Evolutionary conservation across 2,113 vertebrate species (phyloP), one percentile per base, ranked within the genome.

Genomic region (Pachyramphus minor): DNA sequence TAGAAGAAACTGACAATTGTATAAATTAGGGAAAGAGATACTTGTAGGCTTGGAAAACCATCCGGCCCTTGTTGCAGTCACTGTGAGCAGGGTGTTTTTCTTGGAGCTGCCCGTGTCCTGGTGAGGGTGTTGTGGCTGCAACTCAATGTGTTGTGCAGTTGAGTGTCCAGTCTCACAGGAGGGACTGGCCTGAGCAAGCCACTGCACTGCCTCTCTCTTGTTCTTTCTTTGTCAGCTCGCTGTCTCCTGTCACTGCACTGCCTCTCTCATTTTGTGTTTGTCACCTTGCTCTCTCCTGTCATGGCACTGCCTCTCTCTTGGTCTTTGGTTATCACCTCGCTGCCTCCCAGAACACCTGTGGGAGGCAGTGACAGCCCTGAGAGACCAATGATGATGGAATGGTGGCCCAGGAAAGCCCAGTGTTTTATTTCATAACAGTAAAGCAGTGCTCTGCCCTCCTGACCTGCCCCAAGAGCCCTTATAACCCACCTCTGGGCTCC

Each of bases 241-340:
- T 37, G 58, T 24, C n/a, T n/a, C 24, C 7, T 37, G 41, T 55
- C 63, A 0, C 24, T 62, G 50, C 15, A 25, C 23, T 25, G 22
- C n/a, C 22, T n/a, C 56, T 35, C n/a, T 59, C n/a, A 21, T 14
- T 37, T 9, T 33, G 31, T 16, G 14, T 35, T 27, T 60, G 35
- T 60, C 58, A 37, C 58, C 23, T 60, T 5, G 2, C 15, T 27
- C 35, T 16, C 58, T n/a, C 58, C 58, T 60, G 35, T 60, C 68
- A 0, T 21, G 45, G 35, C 21, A 0, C 30, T 27, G 37, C 41
- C 30, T 60, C 21, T 74, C 15, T 9, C 1, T 11, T 0, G 0
- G 6, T 28, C 64, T 35, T 9, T 14, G 28, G 7, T 6, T 64
- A 20, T 55, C 63, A 30, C 47, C 42, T 39, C 0, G 0, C 30